Evolutionary conservation across 1,140 invertebrate species (phyloP).

Genomic region (Leptonema lineaticorne): DNA sequence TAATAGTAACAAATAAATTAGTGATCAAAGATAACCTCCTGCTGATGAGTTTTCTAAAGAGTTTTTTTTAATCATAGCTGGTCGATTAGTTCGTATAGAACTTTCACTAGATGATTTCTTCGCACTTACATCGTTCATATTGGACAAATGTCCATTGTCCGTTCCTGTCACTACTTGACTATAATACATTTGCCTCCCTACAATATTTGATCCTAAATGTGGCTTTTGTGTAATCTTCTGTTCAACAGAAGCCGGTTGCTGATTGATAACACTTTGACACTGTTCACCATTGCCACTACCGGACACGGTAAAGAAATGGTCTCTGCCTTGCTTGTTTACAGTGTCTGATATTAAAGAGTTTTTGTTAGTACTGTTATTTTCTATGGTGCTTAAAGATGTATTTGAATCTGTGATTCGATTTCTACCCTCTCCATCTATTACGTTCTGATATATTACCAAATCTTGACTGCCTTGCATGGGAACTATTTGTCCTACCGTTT

Average conservation of each 20-base stretch:
- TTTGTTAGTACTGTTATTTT: constrained; percentile 1
- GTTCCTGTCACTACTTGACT: constrained; percentile 35
- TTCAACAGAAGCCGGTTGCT: background rate
- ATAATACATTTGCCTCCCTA: constrained; percentile 39
- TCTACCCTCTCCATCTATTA: constrained; percentile 45
- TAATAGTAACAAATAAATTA: background rate
- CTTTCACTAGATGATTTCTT: constrained; percentile 35
- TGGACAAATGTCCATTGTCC: constrained; percentile 21
- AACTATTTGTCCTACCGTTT: constrained; percentile 55
- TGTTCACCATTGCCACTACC: constrained; percentile 36
- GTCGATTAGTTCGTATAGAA: constrained; percentile 26
- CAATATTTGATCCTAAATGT: constrained; percentile 40
- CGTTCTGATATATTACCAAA: constrained; percentile 51
- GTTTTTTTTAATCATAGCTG: constrained; percentile 30
- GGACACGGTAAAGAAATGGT: constrained; percentile 41
- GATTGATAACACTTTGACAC: constrained; percentile 13
- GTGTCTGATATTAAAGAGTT: constrained; percentile 6
- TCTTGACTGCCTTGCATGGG: constrained; percentile 52
- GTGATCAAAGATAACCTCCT: constrained; percentile 38
- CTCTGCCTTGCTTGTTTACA: constrained; percentile 39
- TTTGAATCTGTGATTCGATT: constrained; percentile 17
- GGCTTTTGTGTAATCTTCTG: constrained; percentile 29
- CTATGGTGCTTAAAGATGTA: constrained; percentile 22
- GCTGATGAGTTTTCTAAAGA: constrained; percentile 36
- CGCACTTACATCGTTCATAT: constrained; percentile 22